Percentiles rank a stretch among this genome's conserved stretches.
These are phyloP conservation scores for Hyperopisus bebe DNA, from an alignment of 2,113 vertebrate species.

Conservation along the genomic window DNA sequence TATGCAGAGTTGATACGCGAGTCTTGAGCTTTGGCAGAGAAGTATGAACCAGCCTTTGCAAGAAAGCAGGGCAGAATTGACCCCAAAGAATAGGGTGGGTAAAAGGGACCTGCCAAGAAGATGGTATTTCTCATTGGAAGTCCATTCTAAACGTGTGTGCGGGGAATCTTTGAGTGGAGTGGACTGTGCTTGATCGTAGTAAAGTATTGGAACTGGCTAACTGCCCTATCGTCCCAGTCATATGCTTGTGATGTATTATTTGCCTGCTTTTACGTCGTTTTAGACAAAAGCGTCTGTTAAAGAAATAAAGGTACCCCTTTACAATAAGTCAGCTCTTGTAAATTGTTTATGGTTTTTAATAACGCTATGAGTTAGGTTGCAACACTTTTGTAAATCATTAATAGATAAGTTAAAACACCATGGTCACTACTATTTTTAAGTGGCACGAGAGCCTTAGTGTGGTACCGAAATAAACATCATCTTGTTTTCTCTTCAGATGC, in stretches of 20 bases:
- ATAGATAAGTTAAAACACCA: neutral
- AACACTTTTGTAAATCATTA: neutral
- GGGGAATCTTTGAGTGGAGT: neutral
- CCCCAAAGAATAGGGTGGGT: neutral
- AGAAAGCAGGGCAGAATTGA: neutral
- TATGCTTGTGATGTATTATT: neutral
- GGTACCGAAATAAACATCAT: neutral
- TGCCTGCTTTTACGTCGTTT: neutral
- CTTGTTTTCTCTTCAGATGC: neutral
- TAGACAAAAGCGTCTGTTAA: neutral
- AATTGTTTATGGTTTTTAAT: neutral
- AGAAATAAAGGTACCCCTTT: neutral
- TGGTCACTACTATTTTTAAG: neutral
- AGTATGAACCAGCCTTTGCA: too few relatives aligned
- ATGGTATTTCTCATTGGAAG: neutral
- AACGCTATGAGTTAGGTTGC: neutral
- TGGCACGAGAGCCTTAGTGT: neutral
- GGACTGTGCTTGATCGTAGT: neutral
- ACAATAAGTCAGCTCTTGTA: neutral
- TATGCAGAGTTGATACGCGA: too few relatives aligned
- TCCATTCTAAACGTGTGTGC: neutral
- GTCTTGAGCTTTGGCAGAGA: too few relatives aligned
- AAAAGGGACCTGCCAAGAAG: neutral
- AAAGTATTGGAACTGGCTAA: neutral
- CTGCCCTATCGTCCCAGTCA: neutral